Conservation (phyloP, 2,113 vertebrate genomes). For the Lampris incognitus region DNA sequence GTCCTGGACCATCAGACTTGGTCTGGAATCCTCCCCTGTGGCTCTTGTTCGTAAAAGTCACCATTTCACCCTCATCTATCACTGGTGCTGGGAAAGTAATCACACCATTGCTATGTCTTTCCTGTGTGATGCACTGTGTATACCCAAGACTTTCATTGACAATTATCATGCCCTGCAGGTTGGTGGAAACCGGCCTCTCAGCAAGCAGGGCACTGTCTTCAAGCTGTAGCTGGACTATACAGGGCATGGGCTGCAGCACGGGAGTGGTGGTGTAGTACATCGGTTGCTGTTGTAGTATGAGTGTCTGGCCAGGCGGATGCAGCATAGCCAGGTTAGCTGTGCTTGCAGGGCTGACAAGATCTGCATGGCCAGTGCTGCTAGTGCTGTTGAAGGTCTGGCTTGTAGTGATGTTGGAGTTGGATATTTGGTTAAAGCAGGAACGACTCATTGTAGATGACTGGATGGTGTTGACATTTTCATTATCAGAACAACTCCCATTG, state of each 20-base stretch:
- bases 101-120: neutral
- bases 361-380: neutral
- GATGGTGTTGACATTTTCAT: neutral
- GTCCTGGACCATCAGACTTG: neutral
- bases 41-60: neutral
- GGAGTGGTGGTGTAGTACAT: slow-evolving; percentile 70
- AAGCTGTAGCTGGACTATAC: slow-evolving; percentile 68
- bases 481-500: neutral
- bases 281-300: slow-evolving; percentile 74
- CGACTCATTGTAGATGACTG: neutral
- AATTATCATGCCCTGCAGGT: slow-evolving; percentile 60
- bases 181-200: slow-evolving; percentile 46
- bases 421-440: neutral
- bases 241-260: slow-evolving; percentile 69
- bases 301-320: slow-evolving; percentile 23
- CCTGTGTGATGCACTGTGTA: neutral
- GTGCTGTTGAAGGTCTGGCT: neutral
- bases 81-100: neutral
- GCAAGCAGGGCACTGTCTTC: slow-evolving; percentile 66
- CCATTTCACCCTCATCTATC: neutral
- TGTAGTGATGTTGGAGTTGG: neutral
- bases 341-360: neutral
- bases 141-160: slow-evolving; percentile 16
- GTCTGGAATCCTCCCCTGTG: neutral
- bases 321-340: slow-evolving; percentile 1